These are phyloP conservation scores for Grammomys surdaster DNA, from an alignment of 2,113 vertebrate genomes.

Conservation along the genomic window DNA sequence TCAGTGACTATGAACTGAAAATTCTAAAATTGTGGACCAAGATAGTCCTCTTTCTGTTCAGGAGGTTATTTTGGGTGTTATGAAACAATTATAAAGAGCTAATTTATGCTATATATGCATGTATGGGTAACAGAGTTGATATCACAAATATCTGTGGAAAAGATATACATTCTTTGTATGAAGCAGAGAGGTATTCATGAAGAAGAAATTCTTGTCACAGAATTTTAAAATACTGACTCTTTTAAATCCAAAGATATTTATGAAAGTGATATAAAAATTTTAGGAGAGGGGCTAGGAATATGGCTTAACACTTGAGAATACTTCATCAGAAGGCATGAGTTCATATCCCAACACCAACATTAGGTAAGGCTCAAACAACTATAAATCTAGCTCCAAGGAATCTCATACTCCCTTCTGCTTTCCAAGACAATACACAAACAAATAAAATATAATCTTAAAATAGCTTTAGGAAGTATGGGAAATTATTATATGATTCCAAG, in stretches of 20 bases:
- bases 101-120: not conserved
- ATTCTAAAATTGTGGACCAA: not conserved
- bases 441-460: not conserved
- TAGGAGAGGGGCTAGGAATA: not conserved
- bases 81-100: not conserved
- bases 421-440: not conserved
- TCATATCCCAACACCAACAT: not conserved
- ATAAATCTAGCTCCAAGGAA: not conserved
- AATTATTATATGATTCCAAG: not conserved
- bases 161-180: not conserved
- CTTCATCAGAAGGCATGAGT: not conserved
- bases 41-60: not conserved
- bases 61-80: not conserved
- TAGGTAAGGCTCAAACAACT: not conserved
- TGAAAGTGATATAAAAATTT: not conserved
- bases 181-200: not conserved
- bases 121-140: not conserved
- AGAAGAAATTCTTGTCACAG: not conserved
- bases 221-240: not conserved
- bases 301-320: not conserved
- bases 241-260: not conserved
- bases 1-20: not conserved
- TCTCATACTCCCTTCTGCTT: not conserved
- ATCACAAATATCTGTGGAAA: not conserved
- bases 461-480: not conserved